Evolutionary conservation across 2,888 invertebrate species (phyloP).

Genomic region (Hirtodrosophila trivittata): DNA sequence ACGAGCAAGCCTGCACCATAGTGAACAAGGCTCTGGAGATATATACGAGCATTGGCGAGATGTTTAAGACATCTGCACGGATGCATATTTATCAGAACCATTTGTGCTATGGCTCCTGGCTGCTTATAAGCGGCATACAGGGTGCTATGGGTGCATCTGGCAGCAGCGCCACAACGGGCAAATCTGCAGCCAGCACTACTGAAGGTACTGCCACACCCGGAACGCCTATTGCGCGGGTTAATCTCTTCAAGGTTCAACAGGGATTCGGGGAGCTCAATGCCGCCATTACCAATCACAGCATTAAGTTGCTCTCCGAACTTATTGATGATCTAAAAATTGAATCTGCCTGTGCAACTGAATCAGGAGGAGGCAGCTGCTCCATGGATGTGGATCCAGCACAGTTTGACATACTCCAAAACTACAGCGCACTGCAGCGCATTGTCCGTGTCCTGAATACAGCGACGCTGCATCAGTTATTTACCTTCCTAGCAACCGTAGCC

Average conservation of each 20-base stretch:
- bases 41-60: slow-evolving; percentile 91
- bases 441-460: slow-evolving; percentile 85
- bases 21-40: slow-evolving; percentile 95
- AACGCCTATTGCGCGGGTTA: slow-evolving; percentile 86
- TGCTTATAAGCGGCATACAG: slow-evolving; percentile 93
- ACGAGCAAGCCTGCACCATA: slow-evolving; percentile 91
- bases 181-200: slow-evolving; percentile 74
- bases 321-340: slow-evolving; percentile 84
- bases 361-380: slow-evolving; percentile 8
- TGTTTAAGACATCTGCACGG: slow-evolving; percentile 92
- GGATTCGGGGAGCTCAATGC: slow-evolving; percentile 95
- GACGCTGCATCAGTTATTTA: slow-evolving; percentile 88
- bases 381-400: slow-evolving; percentile 80
- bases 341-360: slow-evolving; percentile 66
- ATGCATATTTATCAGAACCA: slow-evolving; percentile 95
- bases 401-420: slow-evolving; percentile 84
- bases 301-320: slow-evolving; percentile 86
- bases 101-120: slow-evolving; percentile 94
- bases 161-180: slow-evolving; percentile 85
- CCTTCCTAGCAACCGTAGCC: slow-evolving; percentile 94
- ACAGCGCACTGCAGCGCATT: slow-evolving; percentile 84
- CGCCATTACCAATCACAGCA: slow-evolving; percentile 92
- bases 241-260: slow-evolving; percentile 90
- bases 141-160: slow-evolving; percentile 90
- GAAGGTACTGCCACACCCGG: slow-evolving; percentile 77